Evolutionary conservation across 2,113 vertebrate species (phyloP).

Genomic region (Datnioides undecimradiatus): DNA sequence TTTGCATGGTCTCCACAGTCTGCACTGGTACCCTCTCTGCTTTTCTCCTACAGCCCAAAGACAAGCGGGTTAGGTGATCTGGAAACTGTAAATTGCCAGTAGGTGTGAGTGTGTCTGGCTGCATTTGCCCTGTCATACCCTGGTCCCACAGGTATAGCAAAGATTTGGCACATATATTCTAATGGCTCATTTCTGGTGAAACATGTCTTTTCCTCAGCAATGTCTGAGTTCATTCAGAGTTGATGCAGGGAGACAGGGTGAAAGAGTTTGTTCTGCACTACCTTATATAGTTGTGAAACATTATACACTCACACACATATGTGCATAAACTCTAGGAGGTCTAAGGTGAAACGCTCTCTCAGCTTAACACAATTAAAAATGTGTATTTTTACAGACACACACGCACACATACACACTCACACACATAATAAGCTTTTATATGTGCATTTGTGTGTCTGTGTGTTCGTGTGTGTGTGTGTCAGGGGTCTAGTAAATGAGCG

Average conservation of each 20-base stretch:
- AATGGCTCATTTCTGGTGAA: neutral
- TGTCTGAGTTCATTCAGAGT: constrained; percentile 34
- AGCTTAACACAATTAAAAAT: constrained; percentile 33
- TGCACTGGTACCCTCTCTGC: neutral
- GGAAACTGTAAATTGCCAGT: neutral
- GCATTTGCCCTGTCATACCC: neutral
- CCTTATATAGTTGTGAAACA: constrained; percentile 35
- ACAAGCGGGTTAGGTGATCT: neutral
- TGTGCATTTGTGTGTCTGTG: constrained; percentile 42
- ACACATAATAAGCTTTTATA: constrained; percentile 48
- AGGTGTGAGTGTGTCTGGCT: constrained; percentile 16
- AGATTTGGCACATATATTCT: neutral
- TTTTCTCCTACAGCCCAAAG: neutral
- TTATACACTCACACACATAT: neutral
- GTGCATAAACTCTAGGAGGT: constrained; percentile 28
- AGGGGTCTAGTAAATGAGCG: constrained; percentile 77
- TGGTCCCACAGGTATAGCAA: neutral
- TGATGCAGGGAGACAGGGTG: constrained; percentile 17
- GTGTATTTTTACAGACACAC: constrained; percentile 40
- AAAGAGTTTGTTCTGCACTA: constrained; percentile 26
- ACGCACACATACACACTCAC: constrained; percentile 34
- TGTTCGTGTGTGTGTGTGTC: constrained; percentile 28
- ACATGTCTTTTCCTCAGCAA: neutral
- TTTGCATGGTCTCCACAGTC: constrained; percentile 8
- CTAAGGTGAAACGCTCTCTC: constrained; percentile 14